Evolutionary conservation across 2,888 invertebrate species (phyloP).

Genomic region (Rotaria socialis): DNA sequence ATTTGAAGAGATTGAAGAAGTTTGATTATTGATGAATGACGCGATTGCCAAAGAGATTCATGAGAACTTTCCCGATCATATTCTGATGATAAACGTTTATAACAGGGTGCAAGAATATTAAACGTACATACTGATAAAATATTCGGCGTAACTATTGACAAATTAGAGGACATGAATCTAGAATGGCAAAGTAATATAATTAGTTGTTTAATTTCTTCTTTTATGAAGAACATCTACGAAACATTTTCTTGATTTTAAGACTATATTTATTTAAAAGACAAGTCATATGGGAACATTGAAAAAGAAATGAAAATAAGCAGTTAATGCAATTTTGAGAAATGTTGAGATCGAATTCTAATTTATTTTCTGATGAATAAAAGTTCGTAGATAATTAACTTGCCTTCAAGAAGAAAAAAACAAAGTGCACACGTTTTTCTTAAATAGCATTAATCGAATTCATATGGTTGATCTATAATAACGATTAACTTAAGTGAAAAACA

Average conservation of each 20-base stretch:
- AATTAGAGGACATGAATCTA: neutral
- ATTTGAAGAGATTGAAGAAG: neutral
- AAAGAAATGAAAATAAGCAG: no score
- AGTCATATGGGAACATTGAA: no score
- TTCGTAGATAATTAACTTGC: neutral
- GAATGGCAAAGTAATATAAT: no score
- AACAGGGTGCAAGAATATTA: constrained; percentile 11
- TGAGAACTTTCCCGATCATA: neutral
- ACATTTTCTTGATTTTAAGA: no score
- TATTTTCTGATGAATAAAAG: neutral
- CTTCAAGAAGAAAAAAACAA: neutral
- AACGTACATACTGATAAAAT: neutral
- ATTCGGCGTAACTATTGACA: neutral
- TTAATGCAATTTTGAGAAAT: no score
- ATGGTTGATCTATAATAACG: no score
- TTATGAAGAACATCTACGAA: no score
- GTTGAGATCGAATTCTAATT: neutral
- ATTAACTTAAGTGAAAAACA: no score
- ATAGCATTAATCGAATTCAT: no score
- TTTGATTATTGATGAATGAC: neutral
- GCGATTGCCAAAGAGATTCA: neutral
- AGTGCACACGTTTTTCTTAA: no score
- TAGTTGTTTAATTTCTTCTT: no score
- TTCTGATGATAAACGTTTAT: constrained; percentile 34
- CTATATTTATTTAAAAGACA: no score